Percentiles rank a stretch among this genome's conserved stretches.
phyloP scores from a whole-genome alignment of 2,797 vertebrate species.

The Acanthis flammea region DNA sequence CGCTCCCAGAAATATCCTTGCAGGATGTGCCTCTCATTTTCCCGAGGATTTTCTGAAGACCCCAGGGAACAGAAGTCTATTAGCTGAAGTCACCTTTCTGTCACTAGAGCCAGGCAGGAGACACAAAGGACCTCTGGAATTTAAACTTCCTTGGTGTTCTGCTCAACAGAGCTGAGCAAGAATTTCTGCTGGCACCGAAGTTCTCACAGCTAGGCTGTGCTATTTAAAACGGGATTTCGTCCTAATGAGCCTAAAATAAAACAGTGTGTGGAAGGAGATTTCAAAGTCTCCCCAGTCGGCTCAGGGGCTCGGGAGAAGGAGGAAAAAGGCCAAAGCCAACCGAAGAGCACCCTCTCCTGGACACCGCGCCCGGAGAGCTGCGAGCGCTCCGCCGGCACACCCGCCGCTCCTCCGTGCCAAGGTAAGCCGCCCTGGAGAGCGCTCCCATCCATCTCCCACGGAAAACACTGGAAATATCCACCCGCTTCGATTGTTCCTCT shows the following conservation, averaged over 20 bases:
- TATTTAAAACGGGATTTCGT: conserved; percentile 74
- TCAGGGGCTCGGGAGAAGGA: neutral
- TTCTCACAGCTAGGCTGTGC: conserved; percentile 64
- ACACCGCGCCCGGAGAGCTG: neutral
- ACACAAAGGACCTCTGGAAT: conserved; percentile 56
- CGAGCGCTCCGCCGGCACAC: neutral
- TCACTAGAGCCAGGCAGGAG: conserved; percentile 25
- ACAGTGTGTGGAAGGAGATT: conserved; percentile 66
- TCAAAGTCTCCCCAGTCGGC: conserved; percentile 59
- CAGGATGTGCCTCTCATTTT: conserved; percentile 3
- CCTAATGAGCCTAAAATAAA: conserved; percentile 75
- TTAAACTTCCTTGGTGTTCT: conserved; percentile 61
- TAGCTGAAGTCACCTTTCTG: conserved; percentile 61
- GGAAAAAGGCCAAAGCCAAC: conserved; percentile 39
- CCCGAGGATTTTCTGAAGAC: neutral
- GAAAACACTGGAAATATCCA: neutral
- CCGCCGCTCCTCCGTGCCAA: neutral
- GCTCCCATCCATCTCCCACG: neutral
- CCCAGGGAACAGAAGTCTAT: conserved; percentile 23
- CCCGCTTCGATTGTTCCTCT: neutral
- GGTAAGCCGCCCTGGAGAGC: neutral
- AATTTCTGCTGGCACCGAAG: conserved; percentile 56
- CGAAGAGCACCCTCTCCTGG: conserved; percentile 74
- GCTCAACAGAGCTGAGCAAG: conserved; percentile 36
- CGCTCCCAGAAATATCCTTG: neutral